phyloP scores from a whole-genome alignment of 2,113 vertebrate species.

The Mesitornis unicolor region DNA sequence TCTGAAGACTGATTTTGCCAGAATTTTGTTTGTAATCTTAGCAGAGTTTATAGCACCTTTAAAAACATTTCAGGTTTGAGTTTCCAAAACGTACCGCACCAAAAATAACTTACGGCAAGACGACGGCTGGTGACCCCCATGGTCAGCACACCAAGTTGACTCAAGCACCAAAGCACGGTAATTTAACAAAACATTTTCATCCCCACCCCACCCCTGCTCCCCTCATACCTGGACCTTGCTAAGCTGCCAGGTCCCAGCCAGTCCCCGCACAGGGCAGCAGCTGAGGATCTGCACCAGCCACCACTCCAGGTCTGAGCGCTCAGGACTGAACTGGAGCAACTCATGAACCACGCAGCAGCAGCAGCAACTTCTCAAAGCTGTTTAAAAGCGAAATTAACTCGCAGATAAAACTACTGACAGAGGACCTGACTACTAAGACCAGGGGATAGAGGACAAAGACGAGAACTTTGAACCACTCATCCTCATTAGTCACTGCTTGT shows the following conservation, averaged over 20 bases:
- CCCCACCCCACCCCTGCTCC: no score
- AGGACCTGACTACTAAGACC: no score
- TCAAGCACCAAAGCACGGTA: fast-evolving
- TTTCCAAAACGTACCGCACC: neutral
- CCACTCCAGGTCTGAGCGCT: fast-evolving
- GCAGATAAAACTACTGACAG: neutral
- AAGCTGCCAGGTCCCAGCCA: no score
- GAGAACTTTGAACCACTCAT: neutral
- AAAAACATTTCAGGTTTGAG: neutral
- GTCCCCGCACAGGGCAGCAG: fast-evolving
- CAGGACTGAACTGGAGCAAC: neutral
- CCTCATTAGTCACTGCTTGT: no score
- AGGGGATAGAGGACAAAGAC: no score
- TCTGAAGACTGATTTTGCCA: neutral
- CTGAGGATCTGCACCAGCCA: fast-evolving
- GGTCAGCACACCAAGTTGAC: fast-evolving
- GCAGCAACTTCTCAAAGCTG: no score
- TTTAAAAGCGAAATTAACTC: neutral
- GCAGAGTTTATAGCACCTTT: neutral
- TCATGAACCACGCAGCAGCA: neutral
- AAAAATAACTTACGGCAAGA: fast-evolving
- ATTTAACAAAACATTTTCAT: no score
- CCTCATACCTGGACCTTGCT: no score
- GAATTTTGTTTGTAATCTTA: fast-evolving
- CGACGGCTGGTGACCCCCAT: fast-evolving